Base-by-base conservation (phyloP, 2,888 invertebrate species). In the Colostygia pectinataria region DNA sequence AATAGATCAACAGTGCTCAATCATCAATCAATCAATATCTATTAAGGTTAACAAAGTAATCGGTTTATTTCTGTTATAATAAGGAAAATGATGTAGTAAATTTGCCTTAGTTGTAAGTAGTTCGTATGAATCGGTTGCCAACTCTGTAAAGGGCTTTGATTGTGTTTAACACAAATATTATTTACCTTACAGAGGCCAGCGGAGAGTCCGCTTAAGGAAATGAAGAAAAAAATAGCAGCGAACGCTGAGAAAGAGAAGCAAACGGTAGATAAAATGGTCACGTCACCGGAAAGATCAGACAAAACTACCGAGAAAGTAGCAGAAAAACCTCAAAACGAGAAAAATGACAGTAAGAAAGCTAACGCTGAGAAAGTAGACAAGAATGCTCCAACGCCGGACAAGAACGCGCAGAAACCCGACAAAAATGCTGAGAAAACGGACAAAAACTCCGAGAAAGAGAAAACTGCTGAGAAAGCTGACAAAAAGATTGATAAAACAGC, bases 181-280 rank as follows among this genome's bases (percentile, higher is more conserved):
- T 41, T 31, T 49, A 12, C 3, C 9, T 51, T 42, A 14, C 51
- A 52, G 51, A 38, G 31, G 45, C 77, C 74, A 63, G 63, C 80
- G 10, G 79, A 82, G 43, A 86, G 75, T 59, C 87, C 89, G 2
- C 82, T 80, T 2, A 87, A 85, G 65, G 89, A 90, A 7, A 85
- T 85, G 83, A 90, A 88, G 63, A 90, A 89, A 72, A 89, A 88
- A 70, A 73, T 85, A 66, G 86, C 86, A 1, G 83, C 83, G 2
- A 84, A 82, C 45, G 82, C 83, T 0, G 88, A 88, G 41, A 88
- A 87, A 55, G 88, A 87, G 33, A 87, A 85, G 53, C 77, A 77
- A 25, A 67, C 73, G 0, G 20, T 61, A 15, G 78, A 79, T n/a
- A 78, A 77, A 60, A 59, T 64, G 25, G 40, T 27, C 24, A 36